Percentiles rank a stretch among this genome's conserved stretches.
Conservation (phyloP, 2,888 invertebrate genomes). For the Elegia similella region DNA sequence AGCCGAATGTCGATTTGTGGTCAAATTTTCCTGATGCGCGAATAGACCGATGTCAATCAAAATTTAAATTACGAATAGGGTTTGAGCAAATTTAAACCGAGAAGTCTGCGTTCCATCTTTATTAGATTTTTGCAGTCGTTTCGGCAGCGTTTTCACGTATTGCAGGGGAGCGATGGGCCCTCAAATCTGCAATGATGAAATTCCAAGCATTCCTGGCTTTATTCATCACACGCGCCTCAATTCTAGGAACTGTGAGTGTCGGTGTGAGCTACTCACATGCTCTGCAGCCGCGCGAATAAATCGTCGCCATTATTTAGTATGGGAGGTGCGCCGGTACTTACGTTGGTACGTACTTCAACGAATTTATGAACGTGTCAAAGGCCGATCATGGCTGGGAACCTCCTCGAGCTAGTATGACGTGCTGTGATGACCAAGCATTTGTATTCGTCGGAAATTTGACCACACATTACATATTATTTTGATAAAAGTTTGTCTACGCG, state of each 20-base stretch:
- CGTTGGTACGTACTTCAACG: slow-evolving; percentile 56
- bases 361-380: slow-evolving; percentile 68
- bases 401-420: slow-evolving; percentile 44
- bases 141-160: slow-evolving; percentile 62
- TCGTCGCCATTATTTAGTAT: slow-evolving; percentile 70
- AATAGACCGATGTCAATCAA: slow-evolving; percentile 55
- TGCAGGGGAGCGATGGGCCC: slow-evolving; percentile 54
- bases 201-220: slow-evolving; percentile 67
- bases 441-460: slow-evolving; percentile 37
- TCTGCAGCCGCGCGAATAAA: slow-evolving; percentile 67
- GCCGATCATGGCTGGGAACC: slow-evolving; percentile 62
- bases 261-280: slow-evolving; percentile 56
- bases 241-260: slow-evolving; percentile 72
- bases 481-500: neutral
- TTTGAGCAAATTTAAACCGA: slow-evolving; percentile 42
- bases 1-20: slow-evolving; percentile 56
- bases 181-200: slow-evolving; percentile 76
- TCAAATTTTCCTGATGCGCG: slow-evolving; percentile 36
- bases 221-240: slow-evolving; percentile 74
- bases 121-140: slow-evolving; percentile 40
- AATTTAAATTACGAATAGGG: slow-evolving; percentile 50
- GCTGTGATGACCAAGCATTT: slow-evolving; percentile 33
- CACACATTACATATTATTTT: slow-evolving; percentile 9
- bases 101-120: slow-evolving; percentile 53
- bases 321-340: slow-evolving; percentile 61